Base-by-base conservation (phyloP, 2,888 invertebrate species). In the Polietes domitor region DNA sequence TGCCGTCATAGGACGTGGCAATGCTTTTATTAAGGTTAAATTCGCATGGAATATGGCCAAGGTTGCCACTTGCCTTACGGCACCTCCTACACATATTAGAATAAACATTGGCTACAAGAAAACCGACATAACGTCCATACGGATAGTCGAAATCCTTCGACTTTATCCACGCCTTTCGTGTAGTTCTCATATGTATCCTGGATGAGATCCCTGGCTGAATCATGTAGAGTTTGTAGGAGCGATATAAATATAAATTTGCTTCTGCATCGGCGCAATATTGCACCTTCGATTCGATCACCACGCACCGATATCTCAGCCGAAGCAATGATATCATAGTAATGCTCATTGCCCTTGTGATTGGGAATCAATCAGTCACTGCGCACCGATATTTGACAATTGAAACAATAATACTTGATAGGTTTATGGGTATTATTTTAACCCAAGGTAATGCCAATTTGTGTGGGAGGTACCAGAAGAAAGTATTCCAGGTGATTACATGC, bases 351-450 rank as follows among this genome's bases (percentile, higher is more conserved):
- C 92, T 96, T 96, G 91, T 98, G 98, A 85, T 96, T 96, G 47
- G 94, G 93, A 85, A 96, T 94, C 86, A 96, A 93, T 92, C 98
- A 98, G 92, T 98, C 97, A 88, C 95, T 95, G 93, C 98, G 98
- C 85, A 97, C 96, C 28, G 97, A 96, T 85, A 96, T 95, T 88
- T 97, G 94, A 91, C 98, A 98, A 87, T 96, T 95, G 88, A 95
- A 95, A 92, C 98, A 98, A 92, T 96, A 98, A 92, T 96, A 97
- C 90, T 97, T 96, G 88, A 98, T n/a, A n/a, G n/a, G n/a, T n/a
- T n/a, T n/a, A n/a, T n/a, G n/a, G n/a, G n/a, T n/a, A n/a, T n/a
- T n/a, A n/a, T n/a, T n/a, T n/a, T n/a, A n/a, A n/a, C n/a, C n/a
- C n/a, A n/a, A n/a, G n/a, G n/a, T n/a, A n/a, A n/a, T n/a, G n/a